A percentile compares a stretch with the other conserved stretches of the same genome.
Conservation (phyloP, 2,888 invertebrate genomes). For the Lacanobia oleracea region DNA sequence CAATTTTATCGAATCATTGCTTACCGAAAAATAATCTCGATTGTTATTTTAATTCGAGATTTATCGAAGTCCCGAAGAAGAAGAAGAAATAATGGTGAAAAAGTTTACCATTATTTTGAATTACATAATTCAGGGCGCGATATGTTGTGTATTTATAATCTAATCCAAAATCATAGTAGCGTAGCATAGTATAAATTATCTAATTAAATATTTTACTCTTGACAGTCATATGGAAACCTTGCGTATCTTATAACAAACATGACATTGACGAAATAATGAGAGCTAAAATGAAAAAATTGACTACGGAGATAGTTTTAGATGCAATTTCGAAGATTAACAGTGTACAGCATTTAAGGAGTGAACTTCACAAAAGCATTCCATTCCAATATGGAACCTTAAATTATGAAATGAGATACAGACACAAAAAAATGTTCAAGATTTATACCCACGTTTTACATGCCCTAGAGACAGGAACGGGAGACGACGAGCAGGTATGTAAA, state of each 20-base stretch:
- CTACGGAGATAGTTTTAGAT: slow-evolving; percentile 57
- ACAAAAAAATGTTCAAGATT: slow-evolving; percentile 48
- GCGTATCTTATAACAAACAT: not conserved
- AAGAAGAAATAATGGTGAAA: no score
- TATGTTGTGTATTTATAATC: no score
- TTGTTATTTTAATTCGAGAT: no score
- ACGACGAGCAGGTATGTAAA: not conserved
- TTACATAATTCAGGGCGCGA: no score
- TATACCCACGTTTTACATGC: not conserved
- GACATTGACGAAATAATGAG: not conserved
- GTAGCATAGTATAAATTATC: not conserved
- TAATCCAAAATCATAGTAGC: no score
- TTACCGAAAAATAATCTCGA: no score
- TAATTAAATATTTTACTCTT: slow-evolving; percentile 6
- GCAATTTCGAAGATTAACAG: slow-evolving; percentile 57
- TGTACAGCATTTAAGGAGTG: slow-evolving; percentile 50
- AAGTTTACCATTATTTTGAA: no score
- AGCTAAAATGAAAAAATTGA: slow-evolving; percentile 37
- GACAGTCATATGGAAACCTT: slow-evolving; percentile 46
- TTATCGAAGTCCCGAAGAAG: no score
- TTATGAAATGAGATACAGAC: slow-evolving; percentile 61
- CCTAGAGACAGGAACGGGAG: not conserved
- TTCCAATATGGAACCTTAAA: slow-evolving; percentile 28
- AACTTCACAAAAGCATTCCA: slow-evolving; percentile 3
- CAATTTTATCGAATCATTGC: no score